phyloP scores from a whole-genome alignment of 2,888 invertebrate species.

The Heteromyza rotundicornis region DNA sequence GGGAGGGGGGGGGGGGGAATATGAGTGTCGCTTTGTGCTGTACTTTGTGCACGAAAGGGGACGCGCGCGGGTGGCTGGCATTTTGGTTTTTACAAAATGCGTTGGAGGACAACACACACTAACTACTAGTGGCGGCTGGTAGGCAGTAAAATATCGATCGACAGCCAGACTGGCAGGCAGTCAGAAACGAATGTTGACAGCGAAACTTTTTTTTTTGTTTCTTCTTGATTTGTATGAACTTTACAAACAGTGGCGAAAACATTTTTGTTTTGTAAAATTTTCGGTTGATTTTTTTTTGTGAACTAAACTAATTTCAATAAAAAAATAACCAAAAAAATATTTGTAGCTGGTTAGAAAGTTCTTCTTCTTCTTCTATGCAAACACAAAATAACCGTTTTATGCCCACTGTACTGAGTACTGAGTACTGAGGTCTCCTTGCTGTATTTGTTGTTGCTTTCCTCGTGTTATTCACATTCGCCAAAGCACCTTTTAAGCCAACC shows the following conservation, averaged over 20 bases:
- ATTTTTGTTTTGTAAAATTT: background rate
- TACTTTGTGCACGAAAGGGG: background rate
- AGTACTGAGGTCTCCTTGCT: too few species aligned
- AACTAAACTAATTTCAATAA: background rate
- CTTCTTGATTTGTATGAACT: too few species aligned
- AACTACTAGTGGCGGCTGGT: slow-evolving; percentile 20
- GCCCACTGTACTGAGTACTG: background rate
- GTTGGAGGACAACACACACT: slow-evolving; percentile 49
- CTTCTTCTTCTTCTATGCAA: too few species aligned
- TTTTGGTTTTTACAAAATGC: slow-evolving; percentile 37
- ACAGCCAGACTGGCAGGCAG: slow-evolving; percentile 23
- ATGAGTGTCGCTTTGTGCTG: too few species aligned
- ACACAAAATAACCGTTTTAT: background rate
- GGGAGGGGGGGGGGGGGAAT: background rate
- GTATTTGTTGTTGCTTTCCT: too few species aligned
- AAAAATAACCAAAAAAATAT: background rate
- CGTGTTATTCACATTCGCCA: background rate
- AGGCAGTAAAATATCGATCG: slow-evolving; percentile 51
- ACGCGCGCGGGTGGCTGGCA: too few species aligned
- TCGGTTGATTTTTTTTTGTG: background rate
- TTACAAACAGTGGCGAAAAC: background rate
- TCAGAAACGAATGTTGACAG: slow-evolving; percentile 14
- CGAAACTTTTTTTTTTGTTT: too few species aligned
- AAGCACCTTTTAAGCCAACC: background rate
- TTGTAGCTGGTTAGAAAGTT: background rate